Evolutionary conservation across 2,888 invertebrate species (phyloP), one percentile per base, ranked within the genome.

Genomic region (Smittia sp.): DNA sequence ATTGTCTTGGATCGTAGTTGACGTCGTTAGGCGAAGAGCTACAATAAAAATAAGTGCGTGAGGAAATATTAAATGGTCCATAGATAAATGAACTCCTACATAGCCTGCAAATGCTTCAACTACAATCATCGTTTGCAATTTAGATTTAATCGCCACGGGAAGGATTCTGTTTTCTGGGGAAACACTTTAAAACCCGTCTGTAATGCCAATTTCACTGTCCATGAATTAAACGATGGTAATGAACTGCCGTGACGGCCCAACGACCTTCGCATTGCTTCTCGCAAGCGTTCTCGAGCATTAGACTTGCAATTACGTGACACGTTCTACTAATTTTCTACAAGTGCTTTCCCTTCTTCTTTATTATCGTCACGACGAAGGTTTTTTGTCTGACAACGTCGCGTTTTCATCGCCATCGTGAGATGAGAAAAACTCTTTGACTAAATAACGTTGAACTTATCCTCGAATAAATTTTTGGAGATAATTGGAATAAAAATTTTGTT

Each of bases 241-340:
- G 58, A 58, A 58, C 7, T 22, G 22, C 20, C 22, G 46, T 58
- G 13, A n/a, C 22, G 22, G 6, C 9, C 58, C 18, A 58, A 18
- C 22, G 58, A 58, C 22, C 58, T 58, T 58, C 58, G 46, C 58
- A 58, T 46, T n/a, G 13, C 46, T 15, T 46, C n/a, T 13, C 63
- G 2, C 15, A 13, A 13, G 27, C 24, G 27, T 63, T 63, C 63
- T 24, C 6, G 27, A n/a, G 63, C 58, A 58, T 63, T 24, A 63
- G n/a, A 27, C 25, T 63, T 25, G 25, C 63, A 63, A 63, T 63
- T 63, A 63, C 63, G 66, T 66, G 39, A 66, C 66, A 66, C 66
- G 39, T 66, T 38, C 66, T 18, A 66, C 32, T 66, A 66, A 66
- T 66, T 66, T 66, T 39, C 66, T 18, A 9, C 66, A 66, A 66